Base-by-base conservation (phyloP, 2,888 invertebrate genomes). In the Ichneumoninae sp. region DNA sequence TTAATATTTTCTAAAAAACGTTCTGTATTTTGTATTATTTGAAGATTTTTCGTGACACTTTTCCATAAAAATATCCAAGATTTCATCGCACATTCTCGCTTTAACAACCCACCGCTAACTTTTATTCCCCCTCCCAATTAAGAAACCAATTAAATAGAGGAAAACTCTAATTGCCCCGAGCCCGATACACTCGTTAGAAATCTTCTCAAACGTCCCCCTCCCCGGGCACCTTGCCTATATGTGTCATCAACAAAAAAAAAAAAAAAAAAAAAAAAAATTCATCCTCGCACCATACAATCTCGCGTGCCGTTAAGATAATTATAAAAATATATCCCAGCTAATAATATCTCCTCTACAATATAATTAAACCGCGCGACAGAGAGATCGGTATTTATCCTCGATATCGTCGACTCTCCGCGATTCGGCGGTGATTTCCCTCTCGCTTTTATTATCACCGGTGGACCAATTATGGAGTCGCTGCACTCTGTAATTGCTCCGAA, bases 401-500 rank as follows among this genome's bases (percentile, higher is more conserved):
- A 54, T 10, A 71, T 57, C 13, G 71, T 40, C 36, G 19, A 26
- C 8, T 4, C 22, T 19, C 22, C 13, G 22, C 13, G 33, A 22
- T 33, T 50, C 33, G 16, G 16, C 54, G 8, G 36, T 6, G 54
- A 57, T 22, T 57, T 40, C 8, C 73, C 16, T 13, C 26, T 26
- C 57, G 57, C 57, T 71, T 77, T 19, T 54, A 66, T 60, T 54
- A 33, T 33, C 44, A 40, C 40, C 65, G 10, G 16, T 65, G 71
- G 13, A 71, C 77, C 71, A 79, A 78, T 83, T 70, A 83, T 44
- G 63, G 52, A 54, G 60, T 47, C 36, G 66, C 44, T 22, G 36
- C 40, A 26, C 30, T 68, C 57, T 57, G 57, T 83, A 83, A 83
- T 80, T 83, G 83, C 66, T 60, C 33, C 50, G 79, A 80, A 80